A percentile compares a stretch with the other conserved stretches of the same genome.
Conservation (phyloP, 2,113 vertebrate species). For the Tyrannus savana region DNA sequence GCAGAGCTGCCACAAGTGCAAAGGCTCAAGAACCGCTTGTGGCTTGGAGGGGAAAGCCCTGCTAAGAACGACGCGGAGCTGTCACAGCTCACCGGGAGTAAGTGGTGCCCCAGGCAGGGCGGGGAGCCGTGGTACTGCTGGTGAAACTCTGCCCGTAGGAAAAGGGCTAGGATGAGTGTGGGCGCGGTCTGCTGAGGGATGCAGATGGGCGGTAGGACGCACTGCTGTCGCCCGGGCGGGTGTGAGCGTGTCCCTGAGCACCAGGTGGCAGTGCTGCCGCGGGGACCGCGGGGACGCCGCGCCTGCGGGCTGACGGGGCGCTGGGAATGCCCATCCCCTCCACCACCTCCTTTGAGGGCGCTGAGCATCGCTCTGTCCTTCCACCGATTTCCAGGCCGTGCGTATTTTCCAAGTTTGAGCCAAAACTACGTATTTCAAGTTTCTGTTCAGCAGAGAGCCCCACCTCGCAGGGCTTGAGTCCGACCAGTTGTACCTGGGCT, state of each 20-base stretch:
- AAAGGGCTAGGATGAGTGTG: fast-evolving
- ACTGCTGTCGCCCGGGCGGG: background rate
- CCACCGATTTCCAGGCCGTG: fast-evolving
- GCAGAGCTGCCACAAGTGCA: background rate
- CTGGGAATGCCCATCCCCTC: fast-evolving
- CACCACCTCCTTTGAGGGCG: too few species aligned
- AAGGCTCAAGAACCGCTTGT: background rate
- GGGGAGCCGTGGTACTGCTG: fast-evolving
- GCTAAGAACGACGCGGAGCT: background rate
- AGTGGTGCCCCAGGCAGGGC: background rate
- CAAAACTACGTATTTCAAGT: background rate
- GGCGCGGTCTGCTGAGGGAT: fast-evolving
- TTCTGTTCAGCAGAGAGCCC: background rate
- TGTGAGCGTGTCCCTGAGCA: background rate
- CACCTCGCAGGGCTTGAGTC: background rate
- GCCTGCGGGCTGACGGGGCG: background rate
- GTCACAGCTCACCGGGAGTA: fast-evolving
- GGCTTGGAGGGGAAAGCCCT: background rate
- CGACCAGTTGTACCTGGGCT: fast-evolving
- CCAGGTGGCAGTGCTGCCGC: constrained; percentile 25
- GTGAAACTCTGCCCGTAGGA: background rate
- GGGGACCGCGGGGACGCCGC: background rate
- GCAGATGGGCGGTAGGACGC: fast-evolving
- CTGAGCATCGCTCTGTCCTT: background rate
- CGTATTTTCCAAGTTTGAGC: fast-evolving